Evolutionary conservation across 2,888 invertebrate species (phyloP).

Genomic region (Calameuta filiformis): DNA sequence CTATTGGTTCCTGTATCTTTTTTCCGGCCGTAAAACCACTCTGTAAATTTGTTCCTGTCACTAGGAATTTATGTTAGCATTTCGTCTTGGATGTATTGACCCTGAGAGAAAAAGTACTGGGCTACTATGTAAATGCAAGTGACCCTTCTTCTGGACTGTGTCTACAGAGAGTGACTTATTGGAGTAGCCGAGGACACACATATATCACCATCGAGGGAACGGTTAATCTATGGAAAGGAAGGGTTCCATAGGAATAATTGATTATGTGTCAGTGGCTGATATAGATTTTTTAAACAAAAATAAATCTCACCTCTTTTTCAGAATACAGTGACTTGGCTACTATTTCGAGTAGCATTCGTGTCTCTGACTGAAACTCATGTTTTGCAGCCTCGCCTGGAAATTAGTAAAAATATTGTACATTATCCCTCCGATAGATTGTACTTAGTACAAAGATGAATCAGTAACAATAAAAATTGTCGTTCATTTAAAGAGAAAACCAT

Average conservation of each 20-base stretch:
- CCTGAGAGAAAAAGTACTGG: not conserved
- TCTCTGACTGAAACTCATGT: conserved; percentile 97
- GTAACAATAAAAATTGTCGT: not conserved
- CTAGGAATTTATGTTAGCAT: conserved; percentile 5
- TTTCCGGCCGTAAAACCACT: not conserved
- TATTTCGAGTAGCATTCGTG: conserved; percentile 93
- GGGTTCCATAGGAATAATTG: too few relatives aligned
- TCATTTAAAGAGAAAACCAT: not conserved
- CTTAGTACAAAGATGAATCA: too few relatives aligned
- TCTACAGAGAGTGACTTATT: conserved; percentile 1
- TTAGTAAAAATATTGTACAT: conserved; percentile 10
- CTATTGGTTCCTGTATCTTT: not conserved
- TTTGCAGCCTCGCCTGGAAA: conserved; percentile 72
- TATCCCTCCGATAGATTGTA: too few relatives aligned
- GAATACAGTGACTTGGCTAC: conserved; percentile 97
- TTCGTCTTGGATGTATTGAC: not conserved
- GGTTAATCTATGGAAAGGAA: too few relatives aligned
- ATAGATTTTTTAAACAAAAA: too few relatives aligned
- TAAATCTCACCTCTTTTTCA: conserved; percentile 84
- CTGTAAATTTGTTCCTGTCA: conserved; percentile 1
- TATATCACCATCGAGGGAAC: conserved; percentile 3
- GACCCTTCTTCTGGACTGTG: not conserved
- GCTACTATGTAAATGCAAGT: conserved; percentile 9
- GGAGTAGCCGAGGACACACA: not conserved
- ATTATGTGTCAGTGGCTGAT: too few relatives aligned